Evolutionary conservation across 2,888 invertebrate species (phyloP).

Genomic region (Acrobasis suavella): DNA sequence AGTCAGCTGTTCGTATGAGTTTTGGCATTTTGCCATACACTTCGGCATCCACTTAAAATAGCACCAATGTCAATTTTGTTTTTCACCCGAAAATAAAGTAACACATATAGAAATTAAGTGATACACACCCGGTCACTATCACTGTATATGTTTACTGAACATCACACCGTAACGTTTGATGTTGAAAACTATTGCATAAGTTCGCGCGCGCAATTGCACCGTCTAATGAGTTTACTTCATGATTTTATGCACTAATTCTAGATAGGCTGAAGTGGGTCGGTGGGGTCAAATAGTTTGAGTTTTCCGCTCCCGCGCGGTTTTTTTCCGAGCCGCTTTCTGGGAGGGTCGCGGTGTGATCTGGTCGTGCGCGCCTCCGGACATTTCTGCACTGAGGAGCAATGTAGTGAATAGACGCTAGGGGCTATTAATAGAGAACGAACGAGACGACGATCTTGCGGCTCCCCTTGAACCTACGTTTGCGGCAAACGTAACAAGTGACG

Average conservation of each 20-base stretch:
- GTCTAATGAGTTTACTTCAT: constrained; percentile 63
- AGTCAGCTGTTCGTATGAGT: constrained; percentile 70
- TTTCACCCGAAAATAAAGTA: constrained; percentile 56
- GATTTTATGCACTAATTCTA: constrained; percentile 52
- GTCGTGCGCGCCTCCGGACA: constrained; percentile 75
- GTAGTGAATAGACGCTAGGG: constrained; percentile 73
- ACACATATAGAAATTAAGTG: constrained; percentile 37
- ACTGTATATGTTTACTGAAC: constrained; percentile 65
- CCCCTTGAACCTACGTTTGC: constrained; percentile 79
- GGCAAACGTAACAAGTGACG: constrained; percentile 69
- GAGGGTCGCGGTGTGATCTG: constrained; percentile 57
- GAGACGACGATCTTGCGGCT: constrained; percentile 75
- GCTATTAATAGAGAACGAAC: constrained; percentile 79
- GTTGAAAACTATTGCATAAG: constrained; percentile 70
- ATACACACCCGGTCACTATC: constrained; percentile 53
- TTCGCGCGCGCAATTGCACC: constrained; percentile 62
- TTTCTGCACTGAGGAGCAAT: constrained; percentile 76
- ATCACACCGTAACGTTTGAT: constrained; percentile 57
- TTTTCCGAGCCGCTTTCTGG: constrained; percentile 53
- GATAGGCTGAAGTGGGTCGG: constrained; percentile 27
- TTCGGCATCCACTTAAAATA: constrained; percentile 73
- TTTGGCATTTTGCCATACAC: constrained; percentile 67
- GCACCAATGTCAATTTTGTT: constrained; percentile 80
- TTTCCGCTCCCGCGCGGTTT: constrained; percentile 44
- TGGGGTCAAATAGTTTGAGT: constrained; percentile 33